Conservation (phyloP, 2,113 vertebrate species). For the Chloroceryle aenea region DNA sequence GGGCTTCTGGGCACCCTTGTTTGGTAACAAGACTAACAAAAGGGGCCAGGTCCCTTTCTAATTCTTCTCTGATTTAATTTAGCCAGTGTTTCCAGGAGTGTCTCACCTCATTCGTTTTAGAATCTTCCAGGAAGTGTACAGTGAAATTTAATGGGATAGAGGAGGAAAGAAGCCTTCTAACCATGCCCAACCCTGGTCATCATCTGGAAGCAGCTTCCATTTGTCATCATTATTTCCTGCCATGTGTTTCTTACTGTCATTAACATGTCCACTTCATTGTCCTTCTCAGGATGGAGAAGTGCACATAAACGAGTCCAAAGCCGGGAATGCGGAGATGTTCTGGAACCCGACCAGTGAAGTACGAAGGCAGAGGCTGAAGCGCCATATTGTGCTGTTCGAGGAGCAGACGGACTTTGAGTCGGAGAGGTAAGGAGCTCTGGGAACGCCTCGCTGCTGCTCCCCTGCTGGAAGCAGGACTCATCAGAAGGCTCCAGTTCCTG, state of each 20-base stretch:
- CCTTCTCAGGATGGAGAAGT: constrained; percentile 89
- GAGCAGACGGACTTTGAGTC: constrained; percentile 93
- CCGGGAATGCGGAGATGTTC: constrained; percentile 77
- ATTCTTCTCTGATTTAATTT: not conserved
- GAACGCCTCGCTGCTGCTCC: not conserved
- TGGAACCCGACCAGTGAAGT: constrained; percentile 89
- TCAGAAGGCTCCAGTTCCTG: not conserved
- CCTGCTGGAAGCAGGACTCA: not conserved
- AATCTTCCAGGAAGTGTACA: not conserved
- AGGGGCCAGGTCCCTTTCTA: not conserved
- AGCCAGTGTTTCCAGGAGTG: not conserved
- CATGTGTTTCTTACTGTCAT: not conserved
- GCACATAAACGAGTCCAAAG: constrained; percentile 84
- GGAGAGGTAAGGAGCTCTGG: constrained; percentile 80
- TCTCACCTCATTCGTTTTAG: not conserved
- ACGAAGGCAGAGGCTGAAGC: constrained; percentile 84
- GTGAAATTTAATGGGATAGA: not conserved
- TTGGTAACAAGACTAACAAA: not conserved
- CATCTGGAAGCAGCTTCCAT: not conserved
- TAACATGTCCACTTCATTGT: not conserved
- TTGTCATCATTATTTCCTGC: not conserved
- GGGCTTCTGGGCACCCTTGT: not conserved
- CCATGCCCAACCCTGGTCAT: not conserved
- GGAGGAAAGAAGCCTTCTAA: not conserved
- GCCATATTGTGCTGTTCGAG: constrained; percentile 85